Evolutionary conservation across 2,888 invertebrate genomes (phyloP), one percentile per base, ranked within the genome.

Genomic region (Pilophorus perplexus): DNA sequence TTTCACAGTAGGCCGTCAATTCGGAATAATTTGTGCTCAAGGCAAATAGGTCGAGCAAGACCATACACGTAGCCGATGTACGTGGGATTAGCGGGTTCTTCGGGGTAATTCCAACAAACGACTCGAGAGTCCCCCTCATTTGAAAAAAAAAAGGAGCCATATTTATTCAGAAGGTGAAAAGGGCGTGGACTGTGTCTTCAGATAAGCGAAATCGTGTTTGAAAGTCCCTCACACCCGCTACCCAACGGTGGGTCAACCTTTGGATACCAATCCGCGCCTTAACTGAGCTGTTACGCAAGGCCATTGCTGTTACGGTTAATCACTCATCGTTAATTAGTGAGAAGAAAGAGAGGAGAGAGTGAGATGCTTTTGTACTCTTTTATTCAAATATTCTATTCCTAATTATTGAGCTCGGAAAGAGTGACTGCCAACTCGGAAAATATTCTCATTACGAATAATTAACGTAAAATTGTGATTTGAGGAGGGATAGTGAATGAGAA

Each of bases 161-260:
- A 20, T 55, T 55, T 38, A 37, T 55, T 37, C 37, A 55, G 38
- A n/a, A 38, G 55, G 37, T 55, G 55, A 38, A 55, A 55, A 55
- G 55, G 55, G 55, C 38, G 55, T 37, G 55, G 55, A 55, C 37
- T 37, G 38, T 20, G 20, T 52, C 52, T 52, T 52, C 52, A 52
- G 52, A 52, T 38, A 37, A 37, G 38, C 12, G 55, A 33, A 55
- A 55, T 55, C 55, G 55, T 55, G 55, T 55, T 55, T 2, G 55
- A 55, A 55, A 55, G 37, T 38, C 18, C 5, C 16, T 14, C 3
- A n/a, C 18, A 27, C 14, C 27, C 12, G 22, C 28, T n/a, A n/a
- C 10, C 25, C 14, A 50, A 16, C 50, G 23, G 6, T n/a, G n/a
- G n/a, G n/a, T n/a, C n/a, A n/a, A n/a, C n/a, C n/a, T 16, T 28